Evolutionary conservation across 1,140 invertebrate species (phyloP).

Genomic region (Drosophila tani): DNA sequence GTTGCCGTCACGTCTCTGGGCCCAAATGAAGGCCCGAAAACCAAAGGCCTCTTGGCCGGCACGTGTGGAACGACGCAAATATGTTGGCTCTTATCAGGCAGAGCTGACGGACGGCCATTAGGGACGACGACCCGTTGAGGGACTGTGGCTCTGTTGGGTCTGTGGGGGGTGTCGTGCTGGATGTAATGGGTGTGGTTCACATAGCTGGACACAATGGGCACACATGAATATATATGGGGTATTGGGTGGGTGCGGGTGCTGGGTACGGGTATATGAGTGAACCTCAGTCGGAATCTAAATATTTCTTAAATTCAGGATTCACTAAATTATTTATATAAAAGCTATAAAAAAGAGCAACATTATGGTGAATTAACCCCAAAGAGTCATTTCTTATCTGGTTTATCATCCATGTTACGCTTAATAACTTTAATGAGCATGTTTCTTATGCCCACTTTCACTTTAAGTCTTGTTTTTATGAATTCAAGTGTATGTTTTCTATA

Average conservation of each 20-base stretch:
- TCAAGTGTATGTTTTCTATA: neutral
- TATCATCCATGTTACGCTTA: neutral
- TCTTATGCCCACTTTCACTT: neutral
- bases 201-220: conserved; percentile 38
- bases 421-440: neutral
- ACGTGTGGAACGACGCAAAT: conserved; percentile 57
- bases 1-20: conserved; percentile 34
- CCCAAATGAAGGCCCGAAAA: conserved; percentile 33
- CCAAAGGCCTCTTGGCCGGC: conserved; percentile 33
- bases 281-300: neutral
- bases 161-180: conserved; percentile 16
- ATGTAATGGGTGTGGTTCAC: conserved; percentile 41
- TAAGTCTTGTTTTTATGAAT: neutral
- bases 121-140: conserved; percentile 50
- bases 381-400: no score
- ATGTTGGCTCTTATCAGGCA: conserved; percentile 52
- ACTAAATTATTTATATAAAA: no score
- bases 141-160: conserved; percentile 31
- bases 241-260: conserved; percentile 19
- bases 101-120: conserved; percentile 52
- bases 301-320: neutral
- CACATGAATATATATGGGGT: conserved; percentile 14
- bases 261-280: conserved; percentile 1
- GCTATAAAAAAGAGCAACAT: neutral
- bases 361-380: neutral